Percentiles rank a stretch among this genome's conserved stretches.
Conservation (phyloP, 92 coral and sea anemone genomes). For the Siderastrea radians region DNA sequence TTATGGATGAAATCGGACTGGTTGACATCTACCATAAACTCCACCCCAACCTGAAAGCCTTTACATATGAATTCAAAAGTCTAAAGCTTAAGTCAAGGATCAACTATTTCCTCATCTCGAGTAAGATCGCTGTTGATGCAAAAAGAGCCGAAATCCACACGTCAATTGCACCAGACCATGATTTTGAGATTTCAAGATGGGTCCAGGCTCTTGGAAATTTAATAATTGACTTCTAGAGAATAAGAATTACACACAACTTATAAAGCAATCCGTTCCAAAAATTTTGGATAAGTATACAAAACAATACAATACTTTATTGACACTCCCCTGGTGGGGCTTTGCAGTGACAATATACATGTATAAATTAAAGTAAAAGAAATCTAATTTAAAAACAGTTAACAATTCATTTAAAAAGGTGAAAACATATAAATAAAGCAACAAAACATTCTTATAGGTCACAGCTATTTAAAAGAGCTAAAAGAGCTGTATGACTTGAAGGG, state of each 20-base stretch:
- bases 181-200: not conserved
- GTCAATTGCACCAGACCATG: conserved; percentile 5
- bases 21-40: not conserved
- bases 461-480: not conserved
- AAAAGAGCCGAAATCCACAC: not conserved
- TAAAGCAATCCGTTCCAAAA: not conserved
- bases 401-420: not conserved
- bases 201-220: conserved; percentile 14
- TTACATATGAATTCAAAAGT: not conserved
- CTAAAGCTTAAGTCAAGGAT: not conserved
- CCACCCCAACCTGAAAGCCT: not conserved
- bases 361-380: too few relatives aligned
- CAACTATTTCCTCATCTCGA: not conserved
- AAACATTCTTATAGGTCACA: not conserved
- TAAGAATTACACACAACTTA: not conserved
- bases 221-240: not conserved
- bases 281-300: not conserved
- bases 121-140: not conserved
- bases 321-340: too few relatives aligned
- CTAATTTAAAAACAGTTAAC: too few relatives aligned
- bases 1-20: conserved; percentile 7
- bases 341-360: too few relatives aligned
- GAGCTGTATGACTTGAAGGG: conserved; percentile 3
- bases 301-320: not conserved
- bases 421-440: not conserved